These are phyloP conservation scores for Rhagoletis pomonella DNA, from an alignment of 1,140 invertebrate species.

Conservation along the genomic window DNA sequence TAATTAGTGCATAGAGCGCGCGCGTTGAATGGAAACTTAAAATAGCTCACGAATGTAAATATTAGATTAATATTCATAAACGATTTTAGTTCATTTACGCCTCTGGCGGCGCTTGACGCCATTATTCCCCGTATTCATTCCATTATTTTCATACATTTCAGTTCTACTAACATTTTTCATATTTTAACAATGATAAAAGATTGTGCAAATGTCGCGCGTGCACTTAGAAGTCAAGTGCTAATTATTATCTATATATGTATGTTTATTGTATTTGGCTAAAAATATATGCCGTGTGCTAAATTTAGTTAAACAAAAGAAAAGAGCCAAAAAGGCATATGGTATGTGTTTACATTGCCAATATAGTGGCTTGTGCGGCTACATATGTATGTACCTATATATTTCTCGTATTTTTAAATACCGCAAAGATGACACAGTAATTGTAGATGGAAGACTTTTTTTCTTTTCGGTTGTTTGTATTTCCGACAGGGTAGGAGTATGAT, in stretches of 20 bases:
- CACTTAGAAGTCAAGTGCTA: conserved; percentile 34
- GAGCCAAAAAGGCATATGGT: too few species aligned
- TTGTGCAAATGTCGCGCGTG: conserved; percentile 39
- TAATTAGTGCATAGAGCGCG: background rate
- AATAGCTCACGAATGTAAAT: background rate
- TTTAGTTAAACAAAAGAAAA: conserved; percentile 6
- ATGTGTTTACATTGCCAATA: too few species aligned
- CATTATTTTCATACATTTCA: background rate
- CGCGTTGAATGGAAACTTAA: background rate
- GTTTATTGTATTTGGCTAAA: background rate
- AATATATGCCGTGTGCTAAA: conserved; percentile 11
- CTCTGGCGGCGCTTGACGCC: too few species aligned
- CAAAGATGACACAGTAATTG: too few species aligned
- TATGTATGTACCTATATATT: too few species aligned
- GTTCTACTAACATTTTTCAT: background rate
- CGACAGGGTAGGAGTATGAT: too few species aligned
- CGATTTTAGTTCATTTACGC: conserved; percentile 7
- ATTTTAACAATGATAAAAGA: conserved; percentile 28
- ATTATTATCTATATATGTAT: conserved; percentile 28
- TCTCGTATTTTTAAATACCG: too few species aligned
- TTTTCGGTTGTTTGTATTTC: too few species aligned
- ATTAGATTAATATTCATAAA: background rate
- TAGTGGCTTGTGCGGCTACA: too few species aligned
- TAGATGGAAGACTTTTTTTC: too few species aligned
- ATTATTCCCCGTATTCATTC: too few species aligned